Conservation (phyloP, 2,797 vertebrate genomes). For the Neomorphus geoffroyi region DNA sequence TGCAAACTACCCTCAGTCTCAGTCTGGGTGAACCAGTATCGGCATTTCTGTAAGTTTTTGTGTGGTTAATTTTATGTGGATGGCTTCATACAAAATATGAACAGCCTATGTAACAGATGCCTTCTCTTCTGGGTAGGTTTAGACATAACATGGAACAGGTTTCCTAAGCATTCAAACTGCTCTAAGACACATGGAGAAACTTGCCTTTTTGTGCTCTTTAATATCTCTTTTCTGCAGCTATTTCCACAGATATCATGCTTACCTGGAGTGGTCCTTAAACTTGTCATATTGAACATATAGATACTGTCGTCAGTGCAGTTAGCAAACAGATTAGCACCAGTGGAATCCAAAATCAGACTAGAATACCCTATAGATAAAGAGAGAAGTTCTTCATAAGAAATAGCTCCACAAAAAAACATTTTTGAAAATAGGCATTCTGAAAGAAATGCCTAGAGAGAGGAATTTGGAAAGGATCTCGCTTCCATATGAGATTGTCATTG, state of each 20-base stretch:
- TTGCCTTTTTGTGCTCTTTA: not conserved
- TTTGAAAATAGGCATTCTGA: not conserved
- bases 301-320: slow-evolving; percentile 96
- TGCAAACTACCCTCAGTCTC: not conserved
- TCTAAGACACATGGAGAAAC: not conserved
- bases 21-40: not conserved
- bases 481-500: accelerated
- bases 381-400: not conserved
- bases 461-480: not conserved
- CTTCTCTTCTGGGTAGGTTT: not conserved
- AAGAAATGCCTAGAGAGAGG: not conserved
- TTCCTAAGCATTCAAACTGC: not conserved
- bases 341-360: slow-evolving; percentile 89
- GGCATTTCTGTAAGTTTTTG: not conserved
- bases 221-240: not conserved
- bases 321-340: slow-evolving; percentile 86
- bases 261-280: slow-evolving; percentile 88
- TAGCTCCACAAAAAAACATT: not conserved
- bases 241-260: not conserved
- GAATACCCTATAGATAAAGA: slow-evolving; percentile 86
- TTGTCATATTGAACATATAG: slow-evolving; percentile 92
- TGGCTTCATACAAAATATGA: not conserved
- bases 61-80: not conserved
- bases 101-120: not conserved
- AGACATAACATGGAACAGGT: not conserved